Base-by-base conservation (phyloP, 2,797 vertebrate genomes). In the Rachycentron canadum region DNA sequence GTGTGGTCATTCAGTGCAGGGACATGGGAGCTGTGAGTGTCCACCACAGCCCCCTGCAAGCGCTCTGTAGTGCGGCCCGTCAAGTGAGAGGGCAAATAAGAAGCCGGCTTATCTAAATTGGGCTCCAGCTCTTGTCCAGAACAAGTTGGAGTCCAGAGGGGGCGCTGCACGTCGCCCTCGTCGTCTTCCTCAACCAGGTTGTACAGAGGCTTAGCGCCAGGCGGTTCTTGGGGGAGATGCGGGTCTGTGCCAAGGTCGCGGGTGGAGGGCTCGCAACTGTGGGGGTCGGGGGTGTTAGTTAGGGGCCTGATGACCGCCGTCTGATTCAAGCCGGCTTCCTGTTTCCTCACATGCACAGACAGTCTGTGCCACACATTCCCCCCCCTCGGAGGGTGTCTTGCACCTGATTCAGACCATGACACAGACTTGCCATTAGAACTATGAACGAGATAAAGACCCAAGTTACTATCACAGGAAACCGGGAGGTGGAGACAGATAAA, bases 351-450 rank as follows among this genome's bases (percentile, higher is more conserved):
- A 95, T 99, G 98, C 94, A 99, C 97, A 94, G 98, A 99, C 92
- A 99, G 97, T 96, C 97, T 98, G 95, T 99, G 98, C 97, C 98
- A 99, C 92, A 96, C 96, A 92, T 97, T 97, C 94, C 97, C 97
- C 82, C 96, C 98, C 91, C 95, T 97, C 94, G 96, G 95, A 95
- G 95, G 96, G 95, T 97, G 96, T 96, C 96, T 97, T 96, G 97
- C 96, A 97, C 98, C 98, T 97, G 98, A 96, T 97, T 99, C 98
- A 98, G 97, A 99, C 98, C 98, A 99, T 97, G 98, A 99, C 97
- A 99, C 97, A 98, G 98, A 99, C 98, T 99, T 99, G 96, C 98
- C 98, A 96, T 99, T 99, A 97, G 98, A 99, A 98, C 98, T 99
- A 97, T 94, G 95, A 97, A 98, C 93, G 96, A 98, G 96, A 99